phyloP scores from a whole-genome alignment of 2,797 vertebrate species.

The Amazona ochrocephala region DNA sequence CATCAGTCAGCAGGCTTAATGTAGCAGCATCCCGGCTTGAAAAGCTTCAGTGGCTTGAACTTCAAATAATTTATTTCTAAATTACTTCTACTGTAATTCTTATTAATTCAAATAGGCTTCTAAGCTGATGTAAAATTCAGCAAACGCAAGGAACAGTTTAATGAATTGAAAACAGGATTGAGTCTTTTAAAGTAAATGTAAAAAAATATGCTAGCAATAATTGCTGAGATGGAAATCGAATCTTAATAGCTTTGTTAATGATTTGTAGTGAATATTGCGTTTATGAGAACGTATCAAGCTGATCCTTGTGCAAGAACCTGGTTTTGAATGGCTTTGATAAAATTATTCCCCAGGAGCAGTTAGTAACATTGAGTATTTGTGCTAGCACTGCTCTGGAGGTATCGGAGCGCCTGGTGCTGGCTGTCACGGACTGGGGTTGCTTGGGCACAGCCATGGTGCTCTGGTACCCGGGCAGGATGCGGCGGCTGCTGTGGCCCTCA shows the following conservation, averaged over 20 bases:
- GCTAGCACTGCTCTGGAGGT: background rate
- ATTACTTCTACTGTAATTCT: constrained; percentile 82
- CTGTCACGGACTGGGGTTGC: background rate
- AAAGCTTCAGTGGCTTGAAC: constrained; percentile 73
- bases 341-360: constrained; percentile 43
- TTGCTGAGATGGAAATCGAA: constrained; percentile 81
- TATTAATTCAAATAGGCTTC: constrained; percentile 81
- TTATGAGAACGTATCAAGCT: constrained; percentile 64
- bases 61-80: constrained; percentile 83
- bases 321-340: constrained; percentile 50
- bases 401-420: background rate
- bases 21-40: constrained; percentile 52
- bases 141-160: constrained; percentile 77
- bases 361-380: background rate
- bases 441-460: background rate
- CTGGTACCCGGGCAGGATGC: background rate
- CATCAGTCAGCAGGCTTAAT: constrained; percentile 24
- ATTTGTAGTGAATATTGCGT: constrained; percentile 74
- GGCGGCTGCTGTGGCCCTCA: background rate
- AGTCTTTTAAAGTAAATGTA: constrained; percentile 80
- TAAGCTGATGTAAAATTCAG: constrained; percentile 78
- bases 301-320: constrained; percentile 66
- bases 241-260: constrained; percentile 83
- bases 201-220: constrained; percentile 79
- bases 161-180: constrained; percentile 82